Evolutionary conservation across 1,140 invertebrate species (phyloP), one percentile per base, ranked within the genome.

Genomic region (Scylla paramamosain): DNA sequence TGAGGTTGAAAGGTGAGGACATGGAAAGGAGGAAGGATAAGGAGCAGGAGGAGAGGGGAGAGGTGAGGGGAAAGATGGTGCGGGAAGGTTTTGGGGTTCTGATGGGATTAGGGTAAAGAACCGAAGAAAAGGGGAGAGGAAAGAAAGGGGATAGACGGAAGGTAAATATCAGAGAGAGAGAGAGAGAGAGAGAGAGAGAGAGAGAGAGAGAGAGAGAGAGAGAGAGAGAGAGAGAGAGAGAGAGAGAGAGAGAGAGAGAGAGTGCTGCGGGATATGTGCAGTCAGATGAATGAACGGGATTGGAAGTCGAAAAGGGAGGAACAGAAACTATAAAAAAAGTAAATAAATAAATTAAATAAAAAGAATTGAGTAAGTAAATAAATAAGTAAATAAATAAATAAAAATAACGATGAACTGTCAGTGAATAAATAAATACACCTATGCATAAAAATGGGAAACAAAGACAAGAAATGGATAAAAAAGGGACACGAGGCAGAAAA

Each of bases 31-130:
- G 46, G 87, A 29, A 25, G 87, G 6, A 28, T 45, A 25, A 88
- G 87, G 39, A 92, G 32, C 39, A 39, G 39, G n/a, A 91, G 88
- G 32, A 92, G 48, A 28, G 29, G 92, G 48, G 48, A n/a, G 16
- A 92, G 89, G n/a, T 45, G 92, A 46, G 67, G 67, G 67, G 67
- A 77, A 77, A 77, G 67, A 77, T 77, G 67, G 67, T 77, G 67
- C 1, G 67, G 67, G 25, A n/a, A 77, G 67, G n/a, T 77, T 77
- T 77, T 77, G 67, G 59, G 67, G 25, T 12, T n/a, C 25, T 77
- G 67, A 95, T 29, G 31, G 93, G 29, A 59, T 48, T 45, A 67
- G 88, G 89, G 94, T 16, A 92, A 91, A 90, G 92, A 32, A 48
- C 25, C 45, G 25, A n/a, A n/a, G 25, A 77, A 77, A 77, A 77